Base-by-base conservation (phyloP, 2,888 invertebrate genomes). In the Caenorhabditis sp. region DNA sequence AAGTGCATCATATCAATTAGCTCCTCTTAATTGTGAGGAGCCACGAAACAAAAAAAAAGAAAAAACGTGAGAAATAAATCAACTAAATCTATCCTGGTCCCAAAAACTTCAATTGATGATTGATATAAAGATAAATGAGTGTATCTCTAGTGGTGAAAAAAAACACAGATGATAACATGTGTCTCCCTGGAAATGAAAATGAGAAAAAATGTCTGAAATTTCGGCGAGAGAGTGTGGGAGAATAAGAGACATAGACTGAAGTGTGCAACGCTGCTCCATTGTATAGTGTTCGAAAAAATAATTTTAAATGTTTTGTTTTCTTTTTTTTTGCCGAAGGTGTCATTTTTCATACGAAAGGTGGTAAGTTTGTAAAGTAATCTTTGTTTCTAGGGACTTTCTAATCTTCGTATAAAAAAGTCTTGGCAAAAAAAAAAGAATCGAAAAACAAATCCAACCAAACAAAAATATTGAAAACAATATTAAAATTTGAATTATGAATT, bases 241-340 rank as follows among this genome's bases (percentile, higher is more conserved):
- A 27, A 2, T 38, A 27, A 54, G 70, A 70, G 62, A 61, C 50
- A 36, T 43, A 64, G 65, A 69, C 7, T 3, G 27, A 54, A 61
- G 59, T 58, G 58, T 43, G 43, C 43, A 43, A 43, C 43, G 17
- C 17, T 43, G 43, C 43, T 43, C 43, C 17, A 43, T 17, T 17
- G 43, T 14, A 43, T 3, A 10, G 43, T 31, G 31, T 31, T 31
- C 31, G 31, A 10, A 31, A 31, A 31, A 54, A 23, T 23, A 26
- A 54, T 54, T 25, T 26, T 54, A 2, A n/a, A 17, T 43, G 5
- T 43, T 43, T 43, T 2, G 5, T 43, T 43, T 43, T 14, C 14
- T 10, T 43, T 43, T 43, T 43, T 43, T 14, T 43, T 43, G 43
- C 14, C 2, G 14, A 43, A 43, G 17, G 43, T 43, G 43, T 43